Conservation (phyloP, 2,113 vertebrate species). For the Cyanoliseus patagonus region DNA sequence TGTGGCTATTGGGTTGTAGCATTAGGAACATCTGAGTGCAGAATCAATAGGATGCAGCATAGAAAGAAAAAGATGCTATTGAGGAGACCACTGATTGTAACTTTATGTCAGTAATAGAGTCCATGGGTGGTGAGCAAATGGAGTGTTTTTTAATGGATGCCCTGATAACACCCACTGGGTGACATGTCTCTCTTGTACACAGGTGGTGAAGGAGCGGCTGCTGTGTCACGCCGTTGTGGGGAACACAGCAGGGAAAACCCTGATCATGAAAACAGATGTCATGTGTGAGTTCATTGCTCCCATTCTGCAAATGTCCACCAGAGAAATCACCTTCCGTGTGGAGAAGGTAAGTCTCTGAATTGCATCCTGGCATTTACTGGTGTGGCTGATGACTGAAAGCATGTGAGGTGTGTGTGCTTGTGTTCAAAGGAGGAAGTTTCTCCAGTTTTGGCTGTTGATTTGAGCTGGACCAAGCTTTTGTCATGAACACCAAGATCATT, state of each 20-base stretch:
- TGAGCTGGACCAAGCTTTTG: not conserved
- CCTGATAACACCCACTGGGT: not conserved
- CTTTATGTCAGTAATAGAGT: not conserved
- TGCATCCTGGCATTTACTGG: not conserved
- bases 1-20: not conserved
- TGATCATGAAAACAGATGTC: constrained; percentile 78
- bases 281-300: constrained; percentile 84
- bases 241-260: constrained; percentile 27
- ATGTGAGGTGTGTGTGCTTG: fast-evolving
- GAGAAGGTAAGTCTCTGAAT: constrained; percentile 77
- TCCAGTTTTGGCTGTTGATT: not conserved
- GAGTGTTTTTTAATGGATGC: not conserved
- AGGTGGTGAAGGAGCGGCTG: constrained; percentile 82
- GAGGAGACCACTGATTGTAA: not conserved
- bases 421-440: not conserved
- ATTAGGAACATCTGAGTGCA: not conserved
- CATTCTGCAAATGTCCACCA: constrained; percentile 75
- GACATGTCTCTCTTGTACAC: not conserved
- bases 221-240: constrained; percentile 79
- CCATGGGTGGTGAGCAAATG: not conserved
- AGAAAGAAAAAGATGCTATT: not conserved
- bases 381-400: not conserved
- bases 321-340: constrained; percentile 76
- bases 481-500: fast-evolving
- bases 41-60: not conserved